phyloP scores from a whole-genome alignment of 2,113 vertebrate genomes.

The Paramisgurnus dabryanus region DNA sequence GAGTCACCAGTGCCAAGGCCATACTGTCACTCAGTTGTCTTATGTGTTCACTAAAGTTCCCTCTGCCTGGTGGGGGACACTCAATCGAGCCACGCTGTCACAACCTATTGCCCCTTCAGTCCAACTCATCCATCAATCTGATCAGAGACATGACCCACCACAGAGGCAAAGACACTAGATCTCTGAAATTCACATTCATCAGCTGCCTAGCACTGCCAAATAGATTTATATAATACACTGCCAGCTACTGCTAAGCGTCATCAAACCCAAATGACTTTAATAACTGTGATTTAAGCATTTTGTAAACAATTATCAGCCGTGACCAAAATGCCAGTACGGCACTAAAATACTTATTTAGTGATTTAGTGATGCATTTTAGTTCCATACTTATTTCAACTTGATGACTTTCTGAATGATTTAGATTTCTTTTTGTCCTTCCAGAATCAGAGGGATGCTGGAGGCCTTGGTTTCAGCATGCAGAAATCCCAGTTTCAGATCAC shows the following conservation, averaged over 20 bases:
- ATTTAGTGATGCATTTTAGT: not conserved
- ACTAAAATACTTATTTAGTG: not conserved
- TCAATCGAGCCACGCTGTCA: constrained; percentile 24
- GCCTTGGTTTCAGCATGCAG: constrained; percentile 37
- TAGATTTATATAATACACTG: not conserved
- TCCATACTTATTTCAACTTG: not conserved
- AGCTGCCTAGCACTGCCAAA: not conserved
- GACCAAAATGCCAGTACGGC: not conserved
- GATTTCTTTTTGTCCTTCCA: constrained; percentile 18
- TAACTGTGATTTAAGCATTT: not conserved
- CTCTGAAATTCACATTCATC: constrained; percentile 35
- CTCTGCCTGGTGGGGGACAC: constrained; percentile 20
- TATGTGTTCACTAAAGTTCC: constrained; percentile 33
- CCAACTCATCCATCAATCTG: constrained; percentile 36
- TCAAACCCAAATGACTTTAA: not conserved
- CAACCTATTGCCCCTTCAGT: constrained; percentile 37
- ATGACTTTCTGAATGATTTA: not conserved
- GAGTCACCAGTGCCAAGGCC: constrained; percentile 21
- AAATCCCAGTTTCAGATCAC: constrained; percentile 38
- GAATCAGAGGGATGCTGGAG: constrained; percentile 26
- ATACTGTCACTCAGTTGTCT: constrained; percentile 45
- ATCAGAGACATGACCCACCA: constrained; percentile 4
- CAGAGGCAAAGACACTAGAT: not conserved
- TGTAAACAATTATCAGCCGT: not conserved
- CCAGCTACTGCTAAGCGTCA: not conserved